Evolutionary conservation across 2,113 vertebrate species (phyloP).

Genomic region (human (Homo sapiens)): GRCh38 chr7:65185001-65185500

Average conservation of each 20-base stretch:
- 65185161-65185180: neutral
- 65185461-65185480: constrained; percentile 97
- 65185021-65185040: neutral
- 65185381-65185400: constrained; percentile 93
- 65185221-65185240: neutral
- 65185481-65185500: constrained; percentile 99
- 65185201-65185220: neutral
- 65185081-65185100: neutral
- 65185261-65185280: constrained; percentile 27
- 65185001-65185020: neutral
- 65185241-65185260: constrained; percentile 20
- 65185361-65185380: neutral
- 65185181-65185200: constrained; percentile 8
- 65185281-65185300: neutral
- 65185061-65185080: neutral
- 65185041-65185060: neutral
- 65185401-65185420: constrained; percentile 94
- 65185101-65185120: neutral
- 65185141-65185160: neutral
- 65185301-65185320: constrained; percentile 31
- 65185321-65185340: neutral
- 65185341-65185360: neutral
- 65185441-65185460: constrained; percentile 97
- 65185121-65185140: neutral
- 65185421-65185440: constrained; percentile 95